phyloP scores from a whole-genome alignment of 2,888 invertebrate species.

The Scelioninae gen. 1 region DNA sequence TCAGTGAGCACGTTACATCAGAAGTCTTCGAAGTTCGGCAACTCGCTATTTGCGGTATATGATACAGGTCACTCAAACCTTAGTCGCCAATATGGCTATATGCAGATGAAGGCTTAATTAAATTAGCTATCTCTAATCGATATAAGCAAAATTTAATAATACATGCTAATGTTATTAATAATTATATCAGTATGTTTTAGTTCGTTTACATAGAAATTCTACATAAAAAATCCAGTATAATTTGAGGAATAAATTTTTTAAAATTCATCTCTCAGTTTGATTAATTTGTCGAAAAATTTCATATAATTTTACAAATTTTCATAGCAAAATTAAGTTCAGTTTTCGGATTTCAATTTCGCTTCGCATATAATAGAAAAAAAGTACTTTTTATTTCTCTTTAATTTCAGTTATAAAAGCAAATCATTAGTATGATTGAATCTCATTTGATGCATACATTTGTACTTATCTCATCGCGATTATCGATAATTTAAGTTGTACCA shows the following conservation, averaged over 20 bases:
- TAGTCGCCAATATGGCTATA: slow-evolving; percentile 18
- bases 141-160: slow-evolving; percentile 1
- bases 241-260: too few relatives aligned
- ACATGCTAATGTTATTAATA: background rate
- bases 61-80: slow-evolving; percentile 38
- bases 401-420: slow-evolving; percentile 6
- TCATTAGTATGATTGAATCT: slow-evolving; percentile 4
- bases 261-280: too few relatives aligned
- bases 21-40: slow-evolving; percentile 45
- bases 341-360: background rate
- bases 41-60: slow-evolving; percentile 20
- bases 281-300: too few relatives aligned
- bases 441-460: slow-evolving; percentile 23
- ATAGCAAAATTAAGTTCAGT: background rate
- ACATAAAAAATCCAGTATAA: too few relatives aligned
- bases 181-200: background rate
- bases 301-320: too few relatives aligned
- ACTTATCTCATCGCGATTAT: slow-evolving; percentile 30
- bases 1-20: slow-evolving; percentile 45
- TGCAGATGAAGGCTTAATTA: slow-evolving; percentile 36
- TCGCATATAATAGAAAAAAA: background rate
- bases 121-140: slow-evolving; percentile 25
- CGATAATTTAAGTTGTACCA: slow-evolving; percentile 19
- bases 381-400: background rate
- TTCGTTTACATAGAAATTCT: background rate